Evolutionary conservation across 2,888 invertebrate genomes (phyloP).

Genomic region (Clitarchus hookeri): DNA sequence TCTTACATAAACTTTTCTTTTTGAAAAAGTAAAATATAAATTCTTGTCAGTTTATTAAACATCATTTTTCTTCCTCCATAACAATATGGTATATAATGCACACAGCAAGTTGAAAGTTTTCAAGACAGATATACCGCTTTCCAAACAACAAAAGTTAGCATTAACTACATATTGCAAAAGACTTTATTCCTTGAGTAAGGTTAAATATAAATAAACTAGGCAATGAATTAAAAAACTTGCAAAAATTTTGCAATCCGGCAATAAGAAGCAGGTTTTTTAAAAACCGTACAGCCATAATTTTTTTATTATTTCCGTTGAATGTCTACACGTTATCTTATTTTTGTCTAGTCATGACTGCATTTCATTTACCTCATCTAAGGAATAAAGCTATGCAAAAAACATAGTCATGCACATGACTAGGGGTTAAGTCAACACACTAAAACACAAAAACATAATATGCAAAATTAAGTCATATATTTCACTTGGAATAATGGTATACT

Average conservation of each 20-base stretch:
- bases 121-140: not conserved
- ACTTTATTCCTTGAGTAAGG: not conserved
- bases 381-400: not conserved
- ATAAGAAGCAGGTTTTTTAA: no score
- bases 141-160: not conserved
- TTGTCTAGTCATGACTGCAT: not conserved
- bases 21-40: no score
- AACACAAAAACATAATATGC: not conserved
- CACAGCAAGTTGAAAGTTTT: not conserved
- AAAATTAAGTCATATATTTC: not conserved
- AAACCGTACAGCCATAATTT: no score
- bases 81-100: not conserved
- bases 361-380: not conserved
- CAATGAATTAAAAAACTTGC: no score
- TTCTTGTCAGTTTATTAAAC: not conserved
- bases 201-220: no score
- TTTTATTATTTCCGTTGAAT: no score
- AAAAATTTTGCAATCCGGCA: no score
- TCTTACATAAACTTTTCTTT: no score
- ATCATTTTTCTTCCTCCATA: not conserved
- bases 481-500: not conserved
- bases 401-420: not conserved
- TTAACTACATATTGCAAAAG: not conserved
- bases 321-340: no score
- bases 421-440: not conserved